Conservation (phyloP, 2,797 vertebrate species). For the Dendrocincla tyrannina region DNA sequence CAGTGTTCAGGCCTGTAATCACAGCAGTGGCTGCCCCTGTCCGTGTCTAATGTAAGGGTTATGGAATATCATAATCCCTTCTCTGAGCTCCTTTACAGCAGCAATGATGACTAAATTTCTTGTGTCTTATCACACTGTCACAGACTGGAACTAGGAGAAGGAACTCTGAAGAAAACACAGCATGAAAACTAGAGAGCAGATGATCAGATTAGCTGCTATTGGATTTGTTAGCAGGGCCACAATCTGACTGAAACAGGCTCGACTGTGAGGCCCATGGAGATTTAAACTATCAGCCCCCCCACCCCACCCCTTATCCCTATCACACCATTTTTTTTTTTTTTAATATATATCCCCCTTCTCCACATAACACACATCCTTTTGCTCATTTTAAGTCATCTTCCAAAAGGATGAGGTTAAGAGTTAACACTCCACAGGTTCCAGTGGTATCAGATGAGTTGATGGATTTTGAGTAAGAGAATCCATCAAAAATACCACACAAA, state of each 20-base stretch:
- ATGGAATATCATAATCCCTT: conserved; percentile 95
- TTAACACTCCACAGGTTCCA: conserved; percentile 81
- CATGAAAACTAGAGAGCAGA: conserved; percentile 92
- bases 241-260: conserved; percentile 90
- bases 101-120: conserved; percentile 98
- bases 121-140: conserved; percentile 98
- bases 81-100: conserved; percentile 87
- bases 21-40: conserved; percentile 80
- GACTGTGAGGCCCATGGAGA: conserved; percentile 84
- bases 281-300: conserved; percentile 77
- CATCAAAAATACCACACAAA: conserved; percentile 8
- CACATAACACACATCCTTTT: conserved; percentile 74
- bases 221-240: conserved; percentile 90
- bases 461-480: conserved; percentile 42
- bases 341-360: conserved; percentile 50
- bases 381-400: conserved; percentile 76
- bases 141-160: conserved; percentile 95
- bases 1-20: conserved; percentile 81
- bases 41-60: conserved; percentile 97
- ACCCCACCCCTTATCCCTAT: background rate
- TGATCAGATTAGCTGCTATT: conserved; percentile 95
- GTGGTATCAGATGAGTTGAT: conserved; percentile 78
- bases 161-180: conserved; percentile 89
- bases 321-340: conserved; percentile 26
- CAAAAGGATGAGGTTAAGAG: conserved; percentile 77